Evolutionary conservation across 2,113 vertebrate species (phyloP).

Genomic region (Microtus oregoni): DNA sequence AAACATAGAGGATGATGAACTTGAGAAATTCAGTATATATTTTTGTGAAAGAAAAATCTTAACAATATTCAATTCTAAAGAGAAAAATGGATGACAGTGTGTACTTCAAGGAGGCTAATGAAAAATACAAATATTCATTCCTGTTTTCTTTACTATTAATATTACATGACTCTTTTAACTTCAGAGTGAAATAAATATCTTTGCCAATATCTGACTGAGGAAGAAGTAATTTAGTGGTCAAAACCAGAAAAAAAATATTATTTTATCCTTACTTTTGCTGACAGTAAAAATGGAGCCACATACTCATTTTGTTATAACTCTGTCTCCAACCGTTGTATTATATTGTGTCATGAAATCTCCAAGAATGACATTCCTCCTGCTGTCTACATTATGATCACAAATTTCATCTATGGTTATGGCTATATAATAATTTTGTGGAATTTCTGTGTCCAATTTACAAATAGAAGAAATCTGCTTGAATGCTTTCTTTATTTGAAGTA

Average conservation of each 20-base stretch:
- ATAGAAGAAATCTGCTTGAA: slow-evolving; percentile 49
- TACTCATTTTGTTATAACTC: neutral
- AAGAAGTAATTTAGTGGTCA: neutral
- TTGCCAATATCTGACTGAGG: neutral
- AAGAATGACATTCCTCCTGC: neutral
- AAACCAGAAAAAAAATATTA: neutral
- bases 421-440: slow-evolving; percentile 41
- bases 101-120: neutral
- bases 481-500: slow-evolving; percentile 58
- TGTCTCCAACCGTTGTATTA: neutral
- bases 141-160: neutral
- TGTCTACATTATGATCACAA: neutral
- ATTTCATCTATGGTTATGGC: slow-evolving; percentile 11
- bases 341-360: slow-evolving; percentile 43
- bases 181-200: neutral
- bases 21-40: neutral
- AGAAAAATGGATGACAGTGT: neutral
- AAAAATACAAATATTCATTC: neutral
- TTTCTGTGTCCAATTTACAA: slow-evolving; percentile 43
- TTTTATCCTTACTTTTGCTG: neutral
- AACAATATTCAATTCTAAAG: neutral
- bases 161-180: neutral
- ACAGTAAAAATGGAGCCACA: neutral
- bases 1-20: neutral
- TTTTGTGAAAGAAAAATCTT: neutral